Evolutionary conservation across 2,797 vertebrate genomes (phyloP).

Genomic region (Urocyon cinereoargenteus): DNA sequence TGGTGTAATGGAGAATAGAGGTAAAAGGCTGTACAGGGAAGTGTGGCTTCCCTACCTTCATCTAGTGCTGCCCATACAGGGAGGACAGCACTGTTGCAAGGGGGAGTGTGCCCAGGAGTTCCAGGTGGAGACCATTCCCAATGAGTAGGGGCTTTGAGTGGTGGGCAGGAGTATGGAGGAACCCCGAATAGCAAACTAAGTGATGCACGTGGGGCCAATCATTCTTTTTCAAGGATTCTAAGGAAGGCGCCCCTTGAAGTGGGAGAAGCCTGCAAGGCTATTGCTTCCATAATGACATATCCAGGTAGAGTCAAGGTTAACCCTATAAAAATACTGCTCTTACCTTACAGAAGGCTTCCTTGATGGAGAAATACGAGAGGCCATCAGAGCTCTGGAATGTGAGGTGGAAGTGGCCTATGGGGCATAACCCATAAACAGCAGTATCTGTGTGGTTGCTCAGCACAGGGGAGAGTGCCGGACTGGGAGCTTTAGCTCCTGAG

Average conservation of each 20-base stretch:
- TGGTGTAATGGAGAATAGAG: background rate
- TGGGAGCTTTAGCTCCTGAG: background rate
- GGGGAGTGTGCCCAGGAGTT: background rate
- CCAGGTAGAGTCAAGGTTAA: background rate
- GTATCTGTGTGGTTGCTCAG: background rate
- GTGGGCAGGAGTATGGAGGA: background rate
- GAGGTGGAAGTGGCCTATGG: background rate
- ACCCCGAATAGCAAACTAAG: background rate
- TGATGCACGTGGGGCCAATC: background rate
- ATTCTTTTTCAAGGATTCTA: background rate
- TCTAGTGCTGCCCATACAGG: background rate
- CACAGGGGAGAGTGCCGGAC: background rate
- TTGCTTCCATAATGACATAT: background rate
- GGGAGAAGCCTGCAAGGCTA: background rate
- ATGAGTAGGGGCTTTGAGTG: background rate
- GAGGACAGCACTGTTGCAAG: background rate
- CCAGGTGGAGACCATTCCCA: background rate
- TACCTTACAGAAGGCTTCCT: background rate
- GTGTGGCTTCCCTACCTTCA: background rate
- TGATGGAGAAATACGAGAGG: background rate
- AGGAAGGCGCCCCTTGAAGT: background rate
- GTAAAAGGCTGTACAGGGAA: background rate
- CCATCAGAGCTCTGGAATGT: background rate
- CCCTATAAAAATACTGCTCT: background rate
- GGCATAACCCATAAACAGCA: background rate